Percentiles rank a stretch among this genome's conserved stretches.
phyloP scores from a whole-genome alignment of 2,113 vertebrate species.

The Globicephala melas region DNA sequence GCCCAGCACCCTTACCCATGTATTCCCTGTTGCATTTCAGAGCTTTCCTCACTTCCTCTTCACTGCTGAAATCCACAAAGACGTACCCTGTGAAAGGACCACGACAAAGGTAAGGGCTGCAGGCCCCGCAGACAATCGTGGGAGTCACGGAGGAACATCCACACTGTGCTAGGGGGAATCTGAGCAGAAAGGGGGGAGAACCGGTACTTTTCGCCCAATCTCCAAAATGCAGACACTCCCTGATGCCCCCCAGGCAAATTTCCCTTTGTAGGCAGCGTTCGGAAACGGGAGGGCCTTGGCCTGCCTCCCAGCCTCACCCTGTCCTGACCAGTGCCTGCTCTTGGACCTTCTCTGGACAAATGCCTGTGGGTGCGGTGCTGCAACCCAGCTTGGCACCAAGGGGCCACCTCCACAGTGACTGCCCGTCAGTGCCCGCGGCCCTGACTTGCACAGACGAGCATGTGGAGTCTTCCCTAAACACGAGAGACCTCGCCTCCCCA shows the following conservation, averaged over 20 bases:
- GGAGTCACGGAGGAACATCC: neutral
- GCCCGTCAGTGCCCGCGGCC: neutral
- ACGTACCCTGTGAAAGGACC: constrained; percentile 86
- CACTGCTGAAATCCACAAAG: constrained; percentile 92
- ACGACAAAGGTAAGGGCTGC: neutral
- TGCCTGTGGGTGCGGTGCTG: fast-evolving
- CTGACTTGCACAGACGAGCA: fast-evolving
- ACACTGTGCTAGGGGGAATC: no score
- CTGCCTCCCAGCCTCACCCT: neutral
- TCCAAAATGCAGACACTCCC: no score
- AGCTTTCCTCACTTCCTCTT: constrained; percentile 90
- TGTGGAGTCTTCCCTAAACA: neutral
- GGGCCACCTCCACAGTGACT: fast-evolving
- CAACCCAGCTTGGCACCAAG: neutral
- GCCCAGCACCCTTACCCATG: constrained; percentile 86
- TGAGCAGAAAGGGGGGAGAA: neutral
- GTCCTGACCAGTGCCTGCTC: neutral
- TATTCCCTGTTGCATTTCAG: constrained; percentile 93
- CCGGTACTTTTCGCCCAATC: neutral
- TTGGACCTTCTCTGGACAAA: neutral
- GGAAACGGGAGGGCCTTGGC: neutral
- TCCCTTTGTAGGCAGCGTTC: fast-evolving
- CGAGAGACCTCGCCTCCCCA: fast-evolving
- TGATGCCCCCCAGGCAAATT: fast-evolving
- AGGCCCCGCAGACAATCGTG: neutral